Base-by-base conservation (phyloP, 2,797 vertebrate genomes). In the Phalanger gymnotis region DNA sequence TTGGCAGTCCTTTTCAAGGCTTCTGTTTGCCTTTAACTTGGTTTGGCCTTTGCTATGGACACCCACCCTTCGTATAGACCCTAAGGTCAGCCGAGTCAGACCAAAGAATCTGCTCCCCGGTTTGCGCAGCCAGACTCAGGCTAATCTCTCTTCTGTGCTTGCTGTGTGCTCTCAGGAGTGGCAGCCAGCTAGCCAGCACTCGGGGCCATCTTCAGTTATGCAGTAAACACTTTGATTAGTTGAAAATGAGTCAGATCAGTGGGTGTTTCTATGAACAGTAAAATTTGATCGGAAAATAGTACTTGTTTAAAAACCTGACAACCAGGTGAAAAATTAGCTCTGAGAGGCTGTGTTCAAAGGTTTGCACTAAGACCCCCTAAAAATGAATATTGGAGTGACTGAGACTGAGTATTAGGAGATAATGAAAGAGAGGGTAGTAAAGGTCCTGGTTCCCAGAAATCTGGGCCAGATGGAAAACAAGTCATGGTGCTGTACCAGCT, bases 361-460 rank as follows among this genome's bases (percentile, higher is more conserved):
- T 96, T 95, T 94, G 31, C 56, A 56, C 97, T 97, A 90, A 95
- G 94, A 97, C 92, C 55, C 96, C 95, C 92, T 96, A 96, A 96
- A 97, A 94, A 5, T 53, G 54, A 95, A 93, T 19, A 73, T 56
- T 90, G n/a, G 92, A 53, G 11, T 3, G 0, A 96, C 94, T 94
- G 96, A 94, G 54, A 89, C 92, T 96, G n/a, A 73, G 66, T 40
- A 40, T 97, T 97, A 95, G 58, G 89, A 5, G 57, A 90, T 55
- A 73, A 97, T 96, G 93, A 98, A 97, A 96, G 93, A 51, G 92
- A 61, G 92, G 96, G 93, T 93, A 95, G 96, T 97, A 98, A 98
- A 97, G 95, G 95, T 93, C 93, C 93, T 96, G 90, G 87, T 97
- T 98, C 97, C 54, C 52, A 97, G 96, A 97, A 96, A 96, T 96